Evolutionary conservation across 1,140 invertebrate genomes (phyloP).

Genomic region (Vanessa tameamea): DNA sequence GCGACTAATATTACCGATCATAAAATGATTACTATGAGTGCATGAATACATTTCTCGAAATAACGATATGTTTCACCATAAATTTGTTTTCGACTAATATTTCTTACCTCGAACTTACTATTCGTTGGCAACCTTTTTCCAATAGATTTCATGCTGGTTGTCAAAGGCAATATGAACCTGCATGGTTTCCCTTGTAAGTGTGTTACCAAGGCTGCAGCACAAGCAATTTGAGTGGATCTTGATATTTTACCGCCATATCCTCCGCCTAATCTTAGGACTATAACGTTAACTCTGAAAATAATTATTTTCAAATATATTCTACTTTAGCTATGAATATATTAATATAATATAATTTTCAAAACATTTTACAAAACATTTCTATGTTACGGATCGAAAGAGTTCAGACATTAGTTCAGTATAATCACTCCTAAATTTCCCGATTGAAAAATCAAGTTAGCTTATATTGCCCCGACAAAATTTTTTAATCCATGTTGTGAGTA

Average conservation of each 20-base stretch:
- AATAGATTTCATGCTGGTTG: slow-evolving; percentile 84
- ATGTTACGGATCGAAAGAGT: no score
- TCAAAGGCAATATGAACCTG: slow-evolving; percentile 79
- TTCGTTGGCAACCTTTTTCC: slow-evolving; percentile 83
- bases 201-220: slow-evolving; percentile 58
- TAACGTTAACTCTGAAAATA: slow-evolving; percentile 65
- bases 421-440: no score
- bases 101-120: slow-evolving; percentile 83
- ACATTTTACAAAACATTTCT: no score
- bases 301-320: background rate
- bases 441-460: no score
- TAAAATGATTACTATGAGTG: no score
- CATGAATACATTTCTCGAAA: no score
- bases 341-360: no score
- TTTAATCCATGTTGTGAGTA: no score
- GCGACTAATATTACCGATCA: no score
- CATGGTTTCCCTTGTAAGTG: slow-evolving; percentile 55
- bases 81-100: background rate
- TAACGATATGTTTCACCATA: no score
- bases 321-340: background rate
- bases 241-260: slow-evolving; percentile 69
- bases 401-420: no score
- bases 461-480: no score
- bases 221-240: slow-evolving; percentile 53
- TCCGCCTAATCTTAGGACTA: slow-evolving; percentile 63